These are phyloP conservation scores for Pygoscelis adeliae DNA, from an alignment of 2,113 vertebrate species.

Conservation along the genomic window DNA sequence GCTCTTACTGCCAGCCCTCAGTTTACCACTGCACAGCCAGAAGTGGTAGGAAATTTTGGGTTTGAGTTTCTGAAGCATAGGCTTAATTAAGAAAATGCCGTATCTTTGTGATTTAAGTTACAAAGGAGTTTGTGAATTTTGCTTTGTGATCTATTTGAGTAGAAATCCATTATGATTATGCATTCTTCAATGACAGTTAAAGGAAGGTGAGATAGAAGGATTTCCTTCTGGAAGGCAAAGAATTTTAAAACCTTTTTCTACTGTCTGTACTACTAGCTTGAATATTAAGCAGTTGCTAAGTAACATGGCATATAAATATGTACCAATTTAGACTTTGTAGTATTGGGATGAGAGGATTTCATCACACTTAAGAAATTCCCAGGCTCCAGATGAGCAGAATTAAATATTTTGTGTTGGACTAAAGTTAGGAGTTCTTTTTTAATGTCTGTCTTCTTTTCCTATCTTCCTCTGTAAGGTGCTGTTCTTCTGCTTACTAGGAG, in stretches of 20 bases:
- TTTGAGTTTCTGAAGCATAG: neutral
- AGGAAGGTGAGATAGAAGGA: neutral
- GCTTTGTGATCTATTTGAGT: neutral
- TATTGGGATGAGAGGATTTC: neutral
- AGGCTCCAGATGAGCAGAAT: neutral
- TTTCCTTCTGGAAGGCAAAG: neutral
- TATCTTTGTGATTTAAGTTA: neutral
- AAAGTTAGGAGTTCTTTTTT: neutral
- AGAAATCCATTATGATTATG: neutral
- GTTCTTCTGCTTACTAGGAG: neutral
- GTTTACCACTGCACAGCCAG: constrained; percentile 42
- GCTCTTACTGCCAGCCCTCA: constrained; percentile 85
- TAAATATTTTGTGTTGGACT: neutral
- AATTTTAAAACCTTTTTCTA: neutral
- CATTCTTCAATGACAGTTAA: neutral
- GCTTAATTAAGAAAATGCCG: neutral
- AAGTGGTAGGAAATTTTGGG: constrained; percentile 51
- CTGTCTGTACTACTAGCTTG: neutral
- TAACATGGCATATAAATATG: neutral
- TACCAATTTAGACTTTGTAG: neutral
- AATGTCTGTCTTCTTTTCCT: neutral
- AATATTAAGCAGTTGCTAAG: neutral
- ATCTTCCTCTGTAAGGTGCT: neutral
- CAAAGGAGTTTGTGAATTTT: neutral
- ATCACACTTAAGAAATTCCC: neutral